Evolutionary conservation across 2,888 invertebrate species (phyloP), one percentile per base, ranked within the genome.

Genomic region (Pristionchus maxplancki): DNA sequence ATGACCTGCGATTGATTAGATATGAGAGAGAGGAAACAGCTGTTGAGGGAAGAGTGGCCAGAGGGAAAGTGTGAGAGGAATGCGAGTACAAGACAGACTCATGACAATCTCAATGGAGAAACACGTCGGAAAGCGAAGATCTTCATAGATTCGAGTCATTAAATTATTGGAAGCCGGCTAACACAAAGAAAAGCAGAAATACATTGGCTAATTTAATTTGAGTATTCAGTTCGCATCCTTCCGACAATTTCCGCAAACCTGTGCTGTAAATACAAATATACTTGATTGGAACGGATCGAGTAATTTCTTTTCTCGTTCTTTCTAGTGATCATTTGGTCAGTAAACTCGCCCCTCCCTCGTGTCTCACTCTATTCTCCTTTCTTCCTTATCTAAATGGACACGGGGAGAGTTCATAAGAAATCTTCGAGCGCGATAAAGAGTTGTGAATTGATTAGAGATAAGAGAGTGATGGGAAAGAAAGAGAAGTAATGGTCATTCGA

Each of bases 1-100:
- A 58, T 74, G 74, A 74, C 74, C 74, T 74, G 17, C 37, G 74
- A 74, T 74, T 74, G 74, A 74, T 74, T 74, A 74, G 74, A 74
- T 37, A 40, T 8, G 74, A 40, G 34, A 28, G 40, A 44, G 37
- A 31, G 40, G 74, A 84, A 84, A 84, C 48, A 53, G 53, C 82
- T 82, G 48, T 50, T 40, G 81, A 82, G 50, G 50, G n/a, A 81
- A n/a, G 81, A 34, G 48, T 48, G n/a, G 24, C 34, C 48, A 48
- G 58, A 67, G 13, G 67, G 87, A 28, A 67, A 17, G 74, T 34
- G 74, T 13, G 40, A 74, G 40, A 67, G 64, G 31, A n/a, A n/a
- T n/a, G n/a, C n/a, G n/a, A n/a, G n/a, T 13, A 28, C 13, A 40
- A 40, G 74, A 74, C 13, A 37, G 67, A 67, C 40, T 11, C 31